phyloP scores from a whole-genome alignment of 2,797 vertebrate genomes.

The Anabas testudineus region DNA sequence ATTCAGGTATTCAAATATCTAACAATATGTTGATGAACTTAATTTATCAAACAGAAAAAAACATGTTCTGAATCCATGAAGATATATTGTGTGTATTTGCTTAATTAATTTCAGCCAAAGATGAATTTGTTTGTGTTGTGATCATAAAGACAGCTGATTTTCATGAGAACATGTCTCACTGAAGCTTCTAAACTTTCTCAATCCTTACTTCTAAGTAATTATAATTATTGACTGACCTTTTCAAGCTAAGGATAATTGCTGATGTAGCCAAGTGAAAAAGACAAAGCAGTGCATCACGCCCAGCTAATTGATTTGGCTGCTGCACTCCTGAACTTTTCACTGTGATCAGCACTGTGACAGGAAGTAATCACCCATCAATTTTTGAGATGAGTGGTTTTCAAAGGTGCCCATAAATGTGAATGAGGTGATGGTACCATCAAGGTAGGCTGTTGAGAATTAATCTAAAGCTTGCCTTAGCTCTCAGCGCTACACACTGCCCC shows the following conservation, averaged over 20 bases:
- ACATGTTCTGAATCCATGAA: no score
- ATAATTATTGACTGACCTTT: conserved; percentile 74
- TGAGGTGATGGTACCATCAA: conserved; percentile 1
- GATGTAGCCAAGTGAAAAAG: conserved; percentile 61
- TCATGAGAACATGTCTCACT: conserved; percentile 11
- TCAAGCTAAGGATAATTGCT: conserved; percentile 64
- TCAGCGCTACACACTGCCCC: conserved; percentile 46
- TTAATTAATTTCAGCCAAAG: no score
- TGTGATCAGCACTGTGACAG: conserved; percentile 66
- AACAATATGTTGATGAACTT: no score
- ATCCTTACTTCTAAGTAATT: conserved; percentile 45
- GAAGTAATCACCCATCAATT: conserved; percentile 61
- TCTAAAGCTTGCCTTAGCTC: conserved; percentile 23
- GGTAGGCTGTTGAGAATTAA: conserved; percentile 20
- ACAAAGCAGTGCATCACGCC: conserved; percentile 67
- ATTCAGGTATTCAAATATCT: no score
- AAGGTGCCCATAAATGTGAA: conserved; percentile 49
- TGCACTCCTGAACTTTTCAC: conserved; percentile 69
- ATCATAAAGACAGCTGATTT: neutral
- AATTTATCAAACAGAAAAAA: no score
- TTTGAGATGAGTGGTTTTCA: conserved; percentile 54
- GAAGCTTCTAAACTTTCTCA: conserved; percentile 47
- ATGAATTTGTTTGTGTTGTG: no score
- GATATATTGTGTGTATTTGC: no score
- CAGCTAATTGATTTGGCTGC: conserved; percentile 66